Base-by-base conservation (phyloP, 2,797 vertebrate species). In the Moxostoma hubbsi region DNA sequence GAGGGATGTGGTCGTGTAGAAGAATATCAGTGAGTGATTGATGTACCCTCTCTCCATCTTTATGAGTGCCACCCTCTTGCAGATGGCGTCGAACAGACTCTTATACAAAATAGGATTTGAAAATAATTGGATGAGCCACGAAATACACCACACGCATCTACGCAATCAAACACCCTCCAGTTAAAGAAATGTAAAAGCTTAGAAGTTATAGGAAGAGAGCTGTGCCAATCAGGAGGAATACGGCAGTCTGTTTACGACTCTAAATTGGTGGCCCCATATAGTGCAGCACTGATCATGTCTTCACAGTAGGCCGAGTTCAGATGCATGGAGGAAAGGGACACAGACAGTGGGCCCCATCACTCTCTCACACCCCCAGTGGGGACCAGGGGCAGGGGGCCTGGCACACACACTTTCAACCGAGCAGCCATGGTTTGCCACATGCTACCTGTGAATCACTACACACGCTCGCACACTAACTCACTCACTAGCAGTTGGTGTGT, bases 71-170 rank as follows among this genome's bases (percentile, higher is more conserved):
- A 84, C 84, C 82, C 85, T 91, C 86, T 80, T 85, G 82, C 91
- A 92, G 92, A 92, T 93, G 90, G 90, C 85, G 83, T 80, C 80
- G 86, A 89, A 87, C 92, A 92, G 90, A 92, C 86, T 87, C 86
- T 90, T 88, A 81, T 86, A 79, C 88, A 79, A 85, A 89, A 93
- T 86, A 87, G 82, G 84, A 88, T 89, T 90, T 69, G 55, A 87
- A 90, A 91, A 91, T 91, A 92, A 92, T 93, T 92, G 88, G 89
- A 91, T 85, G 88, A 91, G 87, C 86, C 73, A 67, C 66, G 61
- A 24, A 81, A 7, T 24, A 73, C 15, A 64, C 36, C 16, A 47
- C 77, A 76, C 85, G 76, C 77, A 63, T 80, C 84, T 74, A 80
- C 7, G 49, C 59, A 81, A 74, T 36, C 71, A 76, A 75, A 55